Evolutionary conservation across 1,140 invertebrate species (phyloP), one percentile per base, ranked within the genome.

Genomic region (Ceratosolen solmsi): DNA sequence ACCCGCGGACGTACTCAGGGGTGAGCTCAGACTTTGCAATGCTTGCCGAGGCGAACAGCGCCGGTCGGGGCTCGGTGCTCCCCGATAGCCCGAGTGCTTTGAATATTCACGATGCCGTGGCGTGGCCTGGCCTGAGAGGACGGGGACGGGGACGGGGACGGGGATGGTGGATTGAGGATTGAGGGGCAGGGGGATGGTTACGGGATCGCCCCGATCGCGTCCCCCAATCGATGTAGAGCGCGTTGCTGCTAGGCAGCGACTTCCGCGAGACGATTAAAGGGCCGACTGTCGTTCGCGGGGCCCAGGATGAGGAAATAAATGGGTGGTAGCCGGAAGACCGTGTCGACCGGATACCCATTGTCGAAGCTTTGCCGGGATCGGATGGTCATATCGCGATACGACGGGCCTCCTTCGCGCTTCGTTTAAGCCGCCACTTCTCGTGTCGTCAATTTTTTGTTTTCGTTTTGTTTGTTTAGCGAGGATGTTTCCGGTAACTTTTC

Each of bases 1-100:
- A 84, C 96, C 96, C 20, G 96, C 96, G 86, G 96, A 97, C 90
- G 95, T 96, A 54, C 93, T 97, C 75, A 94, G 96, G 94, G 96
- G 96, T 96, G 88, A 91, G 91, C n/a, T n/a, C n/a, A n/a, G n/a
- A n/a, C n/a, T n/a, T n/a, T n/a, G n/a, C n/a, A n/a, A n/a, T n/a
- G n/a, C n/a, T n/a, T n/a, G n/a, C n/a, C n/a, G n/a, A n/a, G n/a
- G 2, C 4, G 13, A 54, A 54, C 51, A 20, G 11, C 51, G 9
- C 51, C 3, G 5, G 11, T 15, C 17, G 11, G 51, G 5, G 3
- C 11, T 15, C 2, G 20, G 41, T 8, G 41, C 41, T 13, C 13
- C 41, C 41, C 41, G 5, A n/a, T n/a, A n/a, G n/a, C n/a, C n/a
- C n/a, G n/a, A n/a, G n/a, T n/a, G n/a, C n/a, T n/a, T n/a, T n/a